Evolutionary conservation across 53 echinoderm and acorn worm species (phyloP).

Genomic region (Antedon mediterranea): DNA sequence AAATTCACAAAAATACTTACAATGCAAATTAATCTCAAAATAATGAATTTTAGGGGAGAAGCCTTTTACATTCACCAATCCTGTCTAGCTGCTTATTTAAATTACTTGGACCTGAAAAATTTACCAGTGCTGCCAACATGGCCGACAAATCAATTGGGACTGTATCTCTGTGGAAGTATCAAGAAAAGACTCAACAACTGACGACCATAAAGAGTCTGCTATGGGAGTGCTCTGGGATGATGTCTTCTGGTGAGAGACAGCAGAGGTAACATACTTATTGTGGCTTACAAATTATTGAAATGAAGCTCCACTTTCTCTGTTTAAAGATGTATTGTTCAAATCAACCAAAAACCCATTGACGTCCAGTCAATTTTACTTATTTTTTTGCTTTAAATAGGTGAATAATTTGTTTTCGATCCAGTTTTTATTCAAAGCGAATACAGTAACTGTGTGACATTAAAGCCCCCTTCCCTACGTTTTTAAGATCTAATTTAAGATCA

Average conservation of each 20-base stretch:
- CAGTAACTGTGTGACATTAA: too few relatives aligned
- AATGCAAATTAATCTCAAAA: neutral
- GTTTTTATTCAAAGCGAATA: too few relatives aligned
- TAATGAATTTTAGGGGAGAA: neutral
- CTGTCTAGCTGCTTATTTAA: neutral
- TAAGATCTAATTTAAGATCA: too few relatives aligned
- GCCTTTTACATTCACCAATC: neutral
- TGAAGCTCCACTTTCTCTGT: too few relatives aligned
- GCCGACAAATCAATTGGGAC: neutral
- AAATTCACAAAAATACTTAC: too few relatives aligned
- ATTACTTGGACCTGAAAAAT: neutral
- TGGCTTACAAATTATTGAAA: too few relatives aligned
- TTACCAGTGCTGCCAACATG: neutral
- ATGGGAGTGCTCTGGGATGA: constrained; percentile 43
- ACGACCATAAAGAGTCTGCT: constrained; percentile 32
- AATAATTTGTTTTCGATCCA: too few relatives aligned
- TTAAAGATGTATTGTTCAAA: too few relatives aligned
- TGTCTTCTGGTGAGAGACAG: neutral
- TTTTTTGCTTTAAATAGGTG: too few relatives aligned
- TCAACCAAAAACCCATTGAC: too few relatives aligned
- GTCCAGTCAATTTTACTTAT: too few relatives aligned
- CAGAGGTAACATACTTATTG: constrained; percentile 20
- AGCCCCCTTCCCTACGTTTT: too few relatives aligned
- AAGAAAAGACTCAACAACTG: constrained; percentile 51
- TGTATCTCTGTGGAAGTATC: constrained; percentile 52